These are phyloP conservation scores for Xylocampa areola DNA, from an alignment of 2,888 invertebrate species.

Conservation along the genomic window DNA sequence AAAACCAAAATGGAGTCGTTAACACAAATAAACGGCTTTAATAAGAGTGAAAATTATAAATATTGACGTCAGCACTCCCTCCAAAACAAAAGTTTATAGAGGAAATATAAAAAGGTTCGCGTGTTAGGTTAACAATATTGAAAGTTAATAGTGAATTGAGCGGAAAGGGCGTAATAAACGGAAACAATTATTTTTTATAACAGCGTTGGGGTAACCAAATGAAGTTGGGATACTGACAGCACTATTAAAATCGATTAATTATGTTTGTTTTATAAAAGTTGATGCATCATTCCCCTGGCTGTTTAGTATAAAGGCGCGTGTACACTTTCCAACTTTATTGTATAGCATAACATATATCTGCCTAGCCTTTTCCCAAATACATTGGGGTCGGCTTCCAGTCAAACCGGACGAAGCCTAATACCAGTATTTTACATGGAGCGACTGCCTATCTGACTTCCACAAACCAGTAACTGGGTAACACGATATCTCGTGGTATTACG, in stretches of 20 bases:
- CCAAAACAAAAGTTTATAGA: constrained; percentile 18
- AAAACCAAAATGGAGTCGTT: constrained; percentile 18
- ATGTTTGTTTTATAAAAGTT: neutral
- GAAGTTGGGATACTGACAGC: constrained; percentile 24
- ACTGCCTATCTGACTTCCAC: too few relatives aligned
- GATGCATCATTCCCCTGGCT: constrained; percentile 4
- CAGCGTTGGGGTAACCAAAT: constrained; percentile 22
- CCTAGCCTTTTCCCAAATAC: too few relatives aligned
- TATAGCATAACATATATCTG: too few relatives aligned
- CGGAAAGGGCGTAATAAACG: constrained; percentile 54
- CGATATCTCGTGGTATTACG: too few relatives aligned
- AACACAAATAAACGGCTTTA: constrained; percentile 27
- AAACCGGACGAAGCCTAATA: too few relatives aligned
- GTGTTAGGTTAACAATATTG: constrained; percentile 56
- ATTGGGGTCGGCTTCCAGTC: too few relatives aligned
- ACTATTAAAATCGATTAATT: constrained; percentile 28
- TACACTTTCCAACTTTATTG: too few relatives aligned
- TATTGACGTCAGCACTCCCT: constrained; percentile 34
- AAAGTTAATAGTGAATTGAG: constrained; percentile 50
- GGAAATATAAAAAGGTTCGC: constrained; percentile 52
- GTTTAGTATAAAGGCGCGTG: neutral
- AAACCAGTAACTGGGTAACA: too few relatives aligned
- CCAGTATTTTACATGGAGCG: too few relatives aligned
- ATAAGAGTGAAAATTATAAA: constrained; percentile 20
- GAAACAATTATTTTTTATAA: constrained; percentile 63